Percentiles rank a stretch among this genome's conserved stretches.
Conservation (phyloP, 2,113 vertebrate species). For the cattle (Bos taurus) region ARS-UCD2.0 NC_037337.1:50032501-50033000, state of each 20-base stretch:
- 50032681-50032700: conserved; percentile 7
- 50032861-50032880: conserved; percentile 2
- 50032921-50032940: conserved; percentile 29
- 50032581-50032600: background rate
- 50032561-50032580: background rate
- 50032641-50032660: background rate
- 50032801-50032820: conserved; percentile 35
- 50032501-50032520: background rate
- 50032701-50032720: background rate
- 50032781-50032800: background rate
- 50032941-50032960: no score
- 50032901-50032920: conserved; percentile 30
- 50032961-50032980: background rate
- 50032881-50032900: conserved; percentile 40
- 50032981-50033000: background rate
- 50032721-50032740: background rate
- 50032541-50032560: background rate
- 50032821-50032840: background rate
- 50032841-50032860: background rate
- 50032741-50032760: background rate
- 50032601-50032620: background rate
- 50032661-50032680: conserved; percentile 59
- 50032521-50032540: background rate
- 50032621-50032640: background rate
- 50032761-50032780: background rate